Evolutionary conservation across 2,797 vertebrate genomes (phyloP).

Genomic region (Scomberomorus guttatus): DNA sequence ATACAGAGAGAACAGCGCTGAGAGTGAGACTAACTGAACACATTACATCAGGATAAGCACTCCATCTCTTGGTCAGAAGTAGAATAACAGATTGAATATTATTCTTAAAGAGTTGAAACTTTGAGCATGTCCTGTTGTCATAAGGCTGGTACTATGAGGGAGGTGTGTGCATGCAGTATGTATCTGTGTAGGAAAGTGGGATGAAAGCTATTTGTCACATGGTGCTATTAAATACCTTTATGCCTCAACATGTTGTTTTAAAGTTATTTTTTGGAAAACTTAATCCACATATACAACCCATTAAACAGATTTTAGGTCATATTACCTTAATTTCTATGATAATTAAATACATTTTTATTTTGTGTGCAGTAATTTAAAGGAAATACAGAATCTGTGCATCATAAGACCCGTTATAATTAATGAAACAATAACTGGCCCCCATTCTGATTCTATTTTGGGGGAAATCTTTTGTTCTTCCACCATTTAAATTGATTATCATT

Average conservation of each 20-base stretch:
- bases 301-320: background rate
- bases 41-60: slow-evolving; percentile 11
- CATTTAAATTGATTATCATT: no score
- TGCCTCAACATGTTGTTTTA: background rate
- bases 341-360: no score
- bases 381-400: no score
- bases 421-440: no score
- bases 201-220: background rate
- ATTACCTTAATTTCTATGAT: no score
- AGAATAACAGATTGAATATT: slow-evolving; percentile 16
- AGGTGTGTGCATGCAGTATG: background rate
- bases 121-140: background rate
- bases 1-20: background rate
- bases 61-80: slow-evolving; percentile 53
- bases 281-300: background rate
- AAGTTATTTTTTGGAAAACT: background rate
- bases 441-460: no score
- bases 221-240: background rate
- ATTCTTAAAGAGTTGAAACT: background rate
- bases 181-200: background rate
- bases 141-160: background rate
- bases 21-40: background rate
- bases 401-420: no score
- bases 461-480: no score
- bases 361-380: no score